Base-by-base conservation (phyloP, 2,797 vertebrate genomes). In the Acestrorhynchus altus region DNA sequence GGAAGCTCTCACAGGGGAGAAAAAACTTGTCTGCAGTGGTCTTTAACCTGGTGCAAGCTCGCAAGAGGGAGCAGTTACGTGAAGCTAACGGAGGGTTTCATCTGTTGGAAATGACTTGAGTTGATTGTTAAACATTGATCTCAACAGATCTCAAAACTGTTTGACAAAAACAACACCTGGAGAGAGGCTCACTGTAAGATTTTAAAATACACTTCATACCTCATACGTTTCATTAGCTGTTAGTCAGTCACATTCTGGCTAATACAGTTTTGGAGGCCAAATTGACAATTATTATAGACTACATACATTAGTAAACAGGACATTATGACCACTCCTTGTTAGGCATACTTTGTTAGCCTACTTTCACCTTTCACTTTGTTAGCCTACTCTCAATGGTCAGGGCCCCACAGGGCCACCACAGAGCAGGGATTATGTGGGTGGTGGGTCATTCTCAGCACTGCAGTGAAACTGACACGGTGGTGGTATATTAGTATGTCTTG, bases 11-110 rank as follows among this genome's bases (percentile, higher is more conserved):
- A 2, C 74, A 70, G 31, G 87, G 81, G 46, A 84, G 88, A 61
- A 89, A 87, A 81, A 88, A 86, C 0, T 85, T 90, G 61, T 81
- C 86, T 0, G 89, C 88, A 0, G 83, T 91, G 83, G 90, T 91
- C 57, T 91, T 88, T 70, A 71, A 81, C n/a, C 79, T 91, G 81
- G 86, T 90, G 4, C 88, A 90, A 73, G 85, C 87, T 28, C 60
- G 80, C 51, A 90, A 90, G 83, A 85, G 84, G 52, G 88, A 91
- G 51, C 84, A 77, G 5, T 72, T 85, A 79, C 77, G 87, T 63
- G 90, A 90, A 78, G 84, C 88, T 66, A 90, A 90, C 20, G 88
- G 89, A 51, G 89, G 88, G 2, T 90, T 89, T 28, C 86, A 87
- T 81, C 81, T 88, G 64, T 79, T 89, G 72, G 84, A 89, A 56